Evolutionary conservation across 2,113 vertebrate species (phyloP).

Genomic region (Eira barbara): DNA sequence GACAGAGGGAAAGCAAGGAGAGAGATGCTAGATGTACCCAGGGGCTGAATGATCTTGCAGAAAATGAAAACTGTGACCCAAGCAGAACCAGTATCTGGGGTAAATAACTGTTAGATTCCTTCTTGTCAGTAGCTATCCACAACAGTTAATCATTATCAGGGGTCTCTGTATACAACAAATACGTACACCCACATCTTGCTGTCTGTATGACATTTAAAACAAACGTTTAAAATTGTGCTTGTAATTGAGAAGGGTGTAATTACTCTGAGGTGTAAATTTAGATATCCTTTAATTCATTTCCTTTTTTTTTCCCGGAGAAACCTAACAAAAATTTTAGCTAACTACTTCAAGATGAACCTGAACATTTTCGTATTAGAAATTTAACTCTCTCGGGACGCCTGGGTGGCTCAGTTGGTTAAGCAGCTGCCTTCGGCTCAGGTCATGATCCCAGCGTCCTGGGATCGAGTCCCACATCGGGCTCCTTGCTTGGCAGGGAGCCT

Average conservation of each 20-base stretch:
- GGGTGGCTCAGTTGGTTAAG: too few species aligned
- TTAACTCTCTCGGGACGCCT: neutral
- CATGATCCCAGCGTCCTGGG: too few species aligned
- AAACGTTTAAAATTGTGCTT: neutral
- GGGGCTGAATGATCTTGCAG: neutral
- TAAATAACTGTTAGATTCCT: neutral
- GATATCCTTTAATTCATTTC: neutral
- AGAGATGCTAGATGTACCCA: neutral
- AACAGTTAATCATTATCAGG: neutral
- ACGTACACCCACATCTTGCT: neutral
- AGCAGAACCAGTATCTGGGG: neutral
- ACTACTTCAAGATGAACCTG: neutral
- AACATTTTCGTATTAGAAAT: conserved; percentile 15
- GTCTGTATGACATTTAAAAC: neutral
- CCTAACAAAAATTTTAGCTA: neutral
- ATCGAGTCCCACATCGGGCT: too few species aligned
- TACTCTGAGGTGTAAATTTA: neutral
- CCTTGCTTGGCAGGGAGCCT: too few species aligned
- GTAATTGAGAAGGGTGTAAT: neutral
- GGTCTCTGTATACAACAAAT: neutral
- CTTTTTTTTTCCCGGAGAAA: neutral
- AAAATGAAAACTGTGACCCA: neutral
- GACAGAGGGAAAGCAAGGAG: neutral
- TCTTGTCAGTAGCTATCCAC: neutral
- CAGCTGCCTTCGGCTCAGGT: too few species aligned